Evolutionary conservation across 2,113 vertebrate genomes (phyloP).

Genomic region (Apodemus sylvaticus): DNA sequence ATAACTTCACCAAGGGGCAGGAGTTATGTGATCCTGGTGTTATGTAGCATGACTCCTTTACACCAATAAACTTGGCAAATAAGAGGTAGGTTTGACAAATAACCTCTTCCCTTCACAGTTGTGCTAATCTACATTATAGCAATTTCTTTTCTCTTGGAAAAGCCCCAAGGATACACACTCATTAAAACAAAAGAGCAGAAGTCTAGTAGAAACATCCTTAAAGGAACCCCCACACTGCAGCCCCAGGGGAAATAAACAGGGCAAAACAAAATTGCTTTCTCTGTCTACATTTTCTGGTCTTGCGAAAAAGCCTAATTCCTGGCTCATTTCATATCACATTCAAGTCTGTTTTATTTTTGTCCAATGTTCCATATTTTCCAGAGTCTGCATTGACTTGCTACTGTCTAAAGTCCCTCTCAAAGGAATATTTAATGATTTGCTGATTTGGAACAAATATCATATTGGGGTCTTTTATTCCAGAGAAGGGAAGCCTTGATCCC

Average conservation of each 20-base stretch:
- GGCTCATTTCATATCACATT: neutral
- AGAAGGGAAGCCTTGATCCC: slow-evolving; percentile 53
- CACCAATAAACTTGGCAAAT: slow-evolving; percentile 12
- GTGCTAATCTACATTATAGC: slow-evolving; percentile 10
- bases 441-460: slow-evolving; percentile 62
- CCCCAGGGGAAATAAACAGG: slow-evolving; percentile 57
- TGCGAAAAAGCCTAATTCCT: slow-evolving; percentile 11
- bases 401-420: slow-evolving; percentile 46
- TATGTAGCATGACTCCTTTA: neutral
- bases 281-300: slow-evolving; percentile 33
- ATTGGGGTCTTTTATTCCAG: slow-evolving; percentile 42
- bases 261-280: slow-evolving; percentile 40
- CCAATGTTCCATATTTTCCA: slow-evolving; percentile 17
- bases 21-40: neutral
- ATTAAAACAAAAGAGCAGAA: slow-evolving; percentile 55
- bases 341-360: neutral
- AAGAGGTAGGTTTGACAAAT: neutral
- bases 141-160: slow-evolving; percentile 35
- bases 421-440: slow-evolving; percentile 53
- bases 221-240: slow-evolving; percentile 21
- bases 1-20: neutral
- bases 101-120: neutral
- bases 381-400: neutral
- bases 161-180: slow-evolving; percentile 32
- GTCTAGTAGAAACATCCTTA: slow-evolving; percentile 50